Evolutionary conservation across 37 sponge, comb jelly and placozoan genomes (phyloP).

Genomic region (Spongia lamella): DNA sequence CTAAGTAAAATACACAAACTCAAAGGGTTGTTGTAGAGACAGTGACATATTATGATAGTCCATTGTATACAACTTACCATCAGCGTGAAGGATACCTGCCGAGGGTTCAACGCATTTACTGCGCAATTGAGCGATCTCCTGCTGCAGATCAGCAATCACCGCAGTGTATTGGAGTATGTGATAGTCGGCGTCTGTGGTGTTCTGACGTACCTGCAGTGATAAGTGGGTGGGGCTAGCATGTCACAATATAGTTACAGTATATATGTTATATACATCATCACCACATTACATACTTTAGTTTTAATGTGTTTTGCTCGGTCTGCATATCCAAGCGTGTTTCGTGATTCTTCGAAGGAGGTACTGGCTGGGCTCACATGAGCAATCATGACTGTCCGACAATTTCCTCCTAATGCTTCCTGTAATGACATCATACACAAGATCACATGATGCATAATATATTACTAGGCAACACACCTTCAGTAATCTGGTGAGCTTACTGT

Average conservation of each 20-base stretch:
- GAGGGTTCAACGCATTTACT: not conserved
- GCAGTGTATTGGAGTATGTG: slow-evolving; percentile 72
- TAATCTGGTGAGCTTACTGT: slow-evolving; percentile 85
- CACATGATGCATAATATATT: not conserved
- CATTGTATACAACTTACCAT: too few species aligned
- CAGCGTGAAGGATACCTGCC: not conserved
- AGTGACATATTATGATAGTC: too few species aligned
- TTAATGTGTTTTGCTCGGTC: slow-evolving; percentile 81
- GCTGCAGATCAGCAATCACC: slow-evolving; percentile 70
- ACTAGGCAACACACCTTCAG: slow-evolving; percentile 41
- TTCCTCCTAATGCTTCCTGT: slow-evolving; percentile 80
- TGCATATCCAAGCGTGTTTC: slow-evolving; percentile 83
- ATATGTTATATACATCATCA: not conserved
- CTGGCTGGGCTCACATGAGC: slow-evolving; percentile 84
- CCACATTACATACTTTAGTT: slow-evolving; percentile 54
- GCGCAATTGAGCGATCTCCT: slow-evolving; percentile 1
- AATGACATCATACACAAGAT: not conserved
- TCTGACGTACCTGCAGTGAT: slow-evolving; percentile 44
- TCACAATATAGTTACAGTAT: not conserved
- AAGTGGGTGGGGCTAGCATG: not conserved
- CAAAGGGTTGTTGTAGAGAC: not conserved
- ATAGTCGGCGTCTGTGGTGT: slow-evolving; percentile 62
- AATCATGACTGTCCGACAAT: slow-evolving; percentile 83
- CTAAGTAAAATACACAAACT: not conserved
- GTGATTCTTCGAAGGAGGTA: slow-evolving; percentile 72